A percentile compares a stretch with the other conserved stretches of the same genome.
phyloP scores from a whole-genome alignment of 2,888 invertebrate species.

The Koerneria pararmatus region DNA sequence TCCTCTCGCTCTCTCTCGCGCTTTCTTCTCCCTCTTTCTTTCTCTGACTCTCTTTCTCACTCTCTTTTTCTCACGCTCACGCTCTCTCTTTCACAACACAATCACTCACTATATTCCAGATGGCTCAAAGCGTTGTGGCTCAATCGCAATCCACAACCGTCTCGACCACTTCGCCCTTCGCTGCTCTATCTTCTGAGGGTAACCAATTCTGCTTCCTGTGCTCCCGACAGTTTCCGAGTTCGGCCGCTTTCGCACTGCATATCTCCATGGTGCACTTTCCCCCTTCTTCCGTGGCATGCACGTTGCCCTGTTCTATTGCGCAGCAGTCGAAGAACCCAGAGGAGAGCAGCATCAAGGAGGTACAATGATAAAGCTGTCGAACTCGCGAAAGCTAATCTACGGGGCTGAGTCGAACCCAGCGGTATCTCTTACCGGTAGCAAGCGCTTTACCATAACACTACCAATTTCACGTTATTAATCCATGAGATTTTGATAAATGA shows the following conservation, averaged over 20 bases:
- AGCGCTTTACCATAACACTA: no score
- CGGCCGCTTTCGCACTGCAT: constrained; percentile 14
- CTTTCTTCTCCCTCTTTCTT: constrained; percentile 4
- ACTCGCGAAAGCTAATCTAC: no score
- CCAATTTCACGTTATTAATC: no score
- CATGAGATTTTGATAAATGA: no score
- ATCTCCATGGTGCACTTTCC: constrained; percentile 9
- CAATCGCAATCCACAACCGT: background rate
- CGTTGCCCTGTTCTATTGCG: background rate
- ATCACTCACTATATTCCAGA: no score
- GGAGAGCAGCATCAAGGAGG: background rate
- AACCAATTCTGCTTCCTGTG: background rate
- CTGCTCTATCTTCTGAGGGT: background rate
- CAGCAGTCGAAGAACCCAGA: background rate
- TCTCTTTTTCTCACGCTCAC: no score
- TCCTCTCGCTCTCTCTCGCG: background rate
- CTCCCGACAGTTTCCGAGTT: background rate
- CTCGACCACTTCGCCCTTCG: background rate
- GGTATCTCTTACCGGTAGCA: no score
- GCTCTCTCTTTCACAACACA: no score
- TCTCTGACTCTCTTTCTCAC: background rate
- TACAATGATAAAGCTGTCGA: no score
- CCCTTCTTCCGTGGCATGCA: background rate
- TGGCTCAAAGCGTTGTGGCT: no score
- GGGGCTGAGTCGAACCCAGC: no score